Base-by-base conservation (phyloP, 1,140 invertebrate species). In the Agrypnia vestita region DNA sequence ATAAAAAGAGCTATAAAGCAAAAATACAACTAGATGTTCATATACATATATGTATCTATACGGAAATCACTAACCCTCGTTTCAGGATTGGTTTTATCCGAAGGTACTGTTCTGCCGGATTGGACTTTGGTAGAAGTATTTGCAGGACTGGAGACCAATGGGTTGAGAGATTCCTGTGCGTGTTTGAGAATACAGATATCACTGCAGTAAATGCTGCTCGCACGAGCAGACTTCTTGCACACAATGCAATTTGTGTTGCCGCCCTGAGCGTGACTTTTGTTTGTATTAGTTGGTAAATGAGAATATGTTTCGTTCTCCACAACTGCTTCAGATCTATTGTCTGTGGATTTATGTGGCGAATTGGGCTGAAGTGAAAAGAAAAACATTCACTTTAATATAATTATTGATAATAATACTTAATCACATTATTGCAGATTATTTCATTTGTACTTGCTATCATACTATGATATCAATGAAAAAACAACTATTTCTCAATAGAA, bases 111-210 rank as follows among this genome's bases (percentile, higher is more conserved):
- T 76, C 47, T 47, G 62, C 84, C 84, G 19, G 82, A 47, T 78
- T 83, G 43, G 17, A 64, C 80, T 75, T 87, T 85, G 59, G 47
- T 7, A 59, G 56, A 9, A 71, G 73, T 46, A 84, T 87, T 88
- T 11, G 64, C 79, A 19, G 85, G 80, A 35, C 86, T 81, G 79
- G 87, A 87, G 44, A 90, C 90, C 10, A 80, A 86, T 89, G 25
- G 25, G 10, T 88, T 88, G 8, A 95, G 85, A 0, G 94, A 94
- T 78, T 94, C 93, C 83, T 95, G 92, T 0, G 96, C 95, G 89
- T 97, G 96, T 80, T 94, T 94, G 53, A 94, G 89, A 84, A 98
- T 96, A 85, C 97, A 98, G 11, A 92, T 91, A 84, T 97, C 94
- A 82, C 95, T 95, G 85, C 97, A 98, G 87, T 97, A 98, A 88